Evolutionary conservation across 2,113 vertebrate genomes (phyloP).

Genomic region (Dipodomys stephensi): DNA sequence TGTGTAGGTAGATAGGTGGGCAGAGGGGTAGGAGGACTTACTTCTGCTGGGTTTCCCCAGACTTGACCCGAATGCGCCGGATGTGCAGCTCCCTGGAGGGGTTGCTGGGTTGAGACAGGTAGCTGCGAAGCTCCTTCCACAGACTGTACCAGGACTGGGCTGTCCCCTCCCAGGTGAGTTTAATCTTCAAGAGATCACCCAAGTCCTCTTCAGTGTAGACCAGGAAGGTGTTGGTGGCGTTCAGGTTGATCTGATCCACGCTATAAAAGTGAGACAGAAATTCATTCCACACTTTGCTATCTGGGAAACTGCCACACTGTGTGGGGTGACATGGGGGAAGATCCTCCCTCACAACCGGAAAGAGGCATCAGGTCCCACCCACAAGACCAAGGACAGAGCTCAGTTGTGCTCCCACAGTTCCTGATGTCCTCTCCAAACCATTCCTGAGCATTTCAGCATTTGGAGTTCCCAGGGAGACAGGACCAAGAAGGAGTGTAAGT

Average conservation of each 20-base stretch:
- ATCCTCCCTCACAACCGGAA: background rate
- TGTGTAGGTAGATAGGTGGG: too few species aligned
- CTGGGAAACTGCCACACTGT: background rate
- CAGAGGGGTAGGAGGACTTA: constrained; percentile 81
- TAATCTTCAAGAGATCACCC: constrained; percentile 94
- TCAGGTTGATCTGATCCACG: constrained; percentile 89
- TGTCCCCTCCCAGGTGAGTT: constrained; percentile 92
- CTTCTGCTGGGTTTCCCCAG: constrained; percentile 96
- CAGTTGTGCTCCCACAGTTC: background rate
- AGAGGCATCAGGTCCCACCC: background rate
- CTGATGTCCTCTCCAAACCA: background rate
- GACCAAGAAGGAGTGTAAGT: background rate
- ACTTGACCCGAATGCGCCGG: constrained; percentile 94
- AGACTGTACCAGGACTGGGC: constrained; percentile 89
- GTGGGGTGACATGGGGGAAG: background rate
- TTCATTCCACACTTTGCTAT: background rate
- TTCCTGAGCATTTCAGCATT: too few species aligned
- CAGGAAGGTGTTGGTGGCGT: constrained; percentile 96
- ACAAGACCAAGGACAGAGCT: background rate
- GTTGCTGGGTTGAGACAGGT: constrained; percentile 77
- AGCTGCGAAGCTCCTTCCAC: constrained; percentile 88
- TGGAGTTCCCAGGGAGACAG: background rate
- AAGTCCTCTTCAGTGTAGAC: constrained; percentile 96
- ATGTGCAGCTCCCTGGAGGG: constrained; percentile 87
- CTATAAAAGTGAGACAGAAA: constrained; percentile 74